Conservation (phyloP, 2,113 vertebrate species). For the Atherinomorus stipes region DNA sequence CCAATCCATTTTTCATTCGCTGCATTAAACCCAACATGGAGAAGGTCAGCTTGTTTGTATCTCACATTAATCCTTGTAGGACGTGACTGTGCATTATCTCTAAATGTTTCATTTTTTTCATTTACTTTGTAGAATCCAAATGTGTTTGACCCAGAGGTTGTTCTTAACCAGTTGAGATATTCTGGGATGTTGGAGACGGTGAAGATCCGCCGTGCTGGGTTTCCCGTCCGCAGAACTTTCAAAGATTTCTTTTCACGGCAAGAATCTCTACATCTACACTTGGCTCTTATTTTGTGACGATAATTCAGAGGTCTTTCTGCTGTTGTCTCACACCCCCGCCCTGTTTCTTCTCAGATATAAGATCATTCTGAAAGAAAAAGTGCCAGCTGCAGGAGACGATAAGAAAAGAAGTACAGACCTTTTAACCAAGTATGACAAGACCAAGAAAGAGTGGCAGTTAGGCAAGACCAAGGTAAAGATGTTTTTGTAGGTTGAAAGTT, state of each 20-base stretch:
- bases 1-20: slow-evolving; percentile 94
- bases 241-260: slow-evolving; percentile 90
- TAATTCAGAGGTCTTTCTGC: not conserved
- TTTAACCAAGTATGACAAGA: slow-evolving; percentile 84
- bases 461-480: slow-evolving; percentile 90
- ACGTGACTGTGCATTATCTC: not conserved
- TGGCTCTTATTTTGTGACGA: too few relatives aligned
- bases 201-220: slow-evolving; percentile 93
- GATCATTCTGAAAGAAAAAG: slow-evolving; percentile 85
- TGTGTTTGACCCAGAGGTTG: slow-evolving; percentile 88
- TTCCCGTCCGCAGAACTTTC: slow-evolving; percentile 89
- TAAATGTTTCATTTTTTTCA: not conserved
- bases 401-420: slow-evolving; percentile 84
- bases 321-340: not conserved
- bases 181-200: slow-evolving; percentile 95
- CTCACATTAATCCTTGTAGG: not conserved
- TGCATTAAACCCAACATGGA: slow-evolving; percentile 94
- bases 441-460: slow-evolving; percentile 90
- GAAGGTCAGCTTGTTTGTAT: slow-evolving; percentile 81
- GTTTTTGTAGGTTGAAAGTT: not conserved
- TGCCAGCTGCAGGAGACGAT: slow-evolving; percentile 70
- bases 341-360: slow-evolving; percentile 85
- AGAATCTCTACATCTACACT: slow-evolving; percentile 6
- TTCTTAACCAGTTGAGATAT: slow-evolving; percentile 91
- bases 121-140: slow-evolving; percentile 80